Base-by-base conservation (phyloP, 2,797 vertebrate species). In the Lates japonicus region DNA sequence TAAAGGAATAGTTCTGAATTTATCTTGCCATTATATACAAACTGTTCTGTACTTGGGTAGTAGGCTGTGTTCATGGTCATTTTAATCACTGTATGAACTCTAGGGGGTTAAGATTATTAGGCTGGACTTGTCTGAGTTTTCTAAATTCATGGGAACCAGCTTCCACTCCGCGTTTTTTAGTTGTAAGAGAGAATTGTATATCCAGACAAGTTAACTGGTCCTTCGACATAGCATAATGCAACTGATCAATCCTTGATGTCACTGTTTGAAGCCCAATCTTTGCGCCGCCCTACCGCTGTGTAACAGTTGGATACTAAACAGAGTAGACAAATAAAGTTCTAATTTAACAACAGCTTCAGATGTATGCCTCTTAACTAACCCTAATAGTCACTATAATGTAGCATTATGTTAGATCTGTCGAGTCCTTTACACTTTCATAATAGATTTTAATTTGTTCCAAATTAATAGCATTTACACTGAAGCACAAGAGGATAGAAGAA, bases 1-100 rank as follows among this genome's bases (percentile, higher is more conserved):
- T 81, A 64, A 70, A 80, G 41, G 65, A 68, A 68, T 31, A 69
- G 61, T 70, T 70, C 68, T 17, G 41, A 76, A 58, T 14, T 74
- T 37, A 39, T 60, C 31, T 39, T 12, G 13, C 25, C 35, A 33
- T 71, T 73, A 72, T 44, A 49, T 1, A 37, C 31, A 25, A 35
- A 20, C 51, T 60, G 46, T 70, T 57, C 17, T 63, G 52, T 25
- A 29, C 49, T 54, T 46, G 44, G 35, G 16, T 17, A 22, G 60
- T 37, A 49, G n/a, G n/a, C n/a, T n/a, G 44, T 10, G 19, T 60
- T 66, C 49, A 51, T 33, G 71, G 22, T 70, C 20, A 64, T 80
- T 78, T 54, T 49, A 74, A 79, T 62, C n/a, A 44, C 37, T 68
- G 31, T 52, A 41, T 57, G 33, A 52, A 69, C 46, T n/a, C n/a